Evolutionary conservation across 2,113 vertebrate genomes (phyloP).

Genomic region (Marcusenius ussheri): DNA sequence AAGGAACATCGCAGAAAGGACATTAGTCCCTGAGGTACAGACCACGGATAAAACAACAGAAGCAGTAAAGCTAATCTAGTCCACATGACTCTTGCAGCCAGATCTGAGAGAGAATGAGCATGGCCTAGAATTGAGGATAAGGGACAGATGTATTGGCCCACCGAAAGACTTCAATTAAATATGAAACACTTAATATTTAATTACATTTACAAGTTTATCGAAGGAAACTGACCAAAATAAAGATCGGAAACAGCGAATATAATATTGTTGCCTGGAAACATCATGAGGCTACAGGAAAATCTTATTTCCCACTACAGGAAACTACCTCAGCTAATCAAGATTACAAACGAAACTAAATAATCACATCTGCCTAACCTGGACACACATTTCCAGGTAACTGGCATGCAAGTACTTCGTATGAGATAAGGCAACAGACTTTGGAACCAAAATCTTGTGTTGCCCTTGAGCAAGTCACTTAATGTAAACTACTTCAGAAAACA

Average conservation of each 20-base stretch:
- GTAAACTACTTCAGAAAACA: neutral
- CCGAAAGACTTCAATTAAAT: neutral
- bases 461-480: neutral
- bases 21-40: neutral
- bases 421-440: neutral
- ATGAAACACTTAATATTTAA: neutral
- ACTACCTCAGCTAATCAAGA: neutral
- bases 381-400: neutral
- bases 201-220: slow-evolving; percentile 1
- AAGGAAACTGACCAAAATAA: neutral
- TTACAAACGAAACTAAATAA: neutral
- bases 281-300: neutral
- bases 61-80: neutral
- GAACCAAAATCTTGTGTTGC: neutral
- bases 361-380: neutral
- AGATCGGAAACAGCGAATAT: neutral
- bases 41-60: neutral
- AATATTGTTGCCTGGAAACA: neutral
- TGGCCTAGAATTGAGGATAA: neutral
- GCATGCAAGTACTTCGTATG: neutral
- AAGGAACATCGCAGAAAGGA: neutral
- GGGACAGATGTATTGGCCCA: neutral
- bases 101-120: neutral
- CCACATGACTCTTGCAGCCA: neutral
- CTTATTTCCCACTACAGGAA: neutral